Evolutionary conservation across 2,113 vertebrate species (phyloP).

Genomic region (Orycteropus afer): DNA sequence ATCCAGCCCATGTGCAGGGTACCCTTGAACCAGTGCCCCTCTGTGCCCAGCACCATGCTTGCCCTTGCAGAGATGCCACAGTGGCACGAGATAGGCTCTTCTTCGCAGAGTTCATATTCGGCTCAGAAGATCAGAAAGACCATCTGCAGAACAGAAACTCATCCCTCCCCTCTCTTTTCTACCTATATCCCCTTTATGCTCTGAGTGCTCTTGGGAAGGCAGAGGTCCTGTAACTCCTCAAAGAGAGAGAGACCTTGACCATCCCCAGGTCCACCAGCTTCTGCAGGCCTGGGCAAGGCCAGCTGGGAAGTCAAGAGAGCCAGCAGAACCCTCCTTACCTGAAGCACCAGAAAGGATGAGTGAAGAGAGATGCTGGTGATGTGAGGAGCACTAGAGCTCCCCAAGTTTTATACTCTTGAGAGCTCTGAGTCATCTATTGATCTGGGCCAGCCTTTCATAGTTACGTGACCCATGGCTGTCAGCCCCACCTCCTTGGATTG

Average conservation of each 20-base stretch:
- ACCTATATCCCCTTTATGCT: background rate
- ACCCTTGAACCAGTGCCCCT: background rate
- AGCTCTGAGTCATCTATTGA: slow-evolving; percentile 72
- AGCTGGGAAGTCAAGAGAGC: background rate
- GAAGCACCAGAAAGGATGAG: slow-evolving; percentile 63
- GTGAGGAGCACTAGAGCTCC: slow-evolving; percentile 41
- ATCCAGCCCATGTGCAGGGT: background rate
- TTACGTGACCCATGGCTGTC: slow-evolving; percentile 58
- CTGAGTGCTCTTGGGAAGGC: background rate
- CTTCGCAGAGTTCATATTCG: background rate
- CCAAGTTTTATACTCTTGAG: slow-evolving; percentile 66
- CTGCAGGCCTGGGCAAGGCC: background rate
- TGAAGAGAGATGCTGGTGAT: slow-evolving; percentile 71
- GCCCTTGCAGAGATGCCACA: background rate
- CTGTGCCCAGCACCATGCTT: background rate
- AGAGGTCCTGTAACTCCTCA: background rate
- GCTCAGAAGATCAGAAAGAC: background rate
- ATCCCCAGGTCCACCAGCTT: background rate
- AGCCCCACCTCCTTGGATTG: slow-evolving; percentile 70
- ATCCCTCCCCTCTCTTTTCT: background rate
- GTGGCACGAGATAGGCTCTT: background rate
- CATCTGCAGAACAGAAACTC: background rate
- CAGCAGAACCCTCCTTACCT: slow-evolving; percentile 67
- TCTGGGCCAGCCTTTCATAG: background rate
- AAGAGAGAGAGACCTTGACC: background rate